Base-by-base conservation (phyloP, 2,888 invertebrate species). In the Lasius platythorax region DNA sequence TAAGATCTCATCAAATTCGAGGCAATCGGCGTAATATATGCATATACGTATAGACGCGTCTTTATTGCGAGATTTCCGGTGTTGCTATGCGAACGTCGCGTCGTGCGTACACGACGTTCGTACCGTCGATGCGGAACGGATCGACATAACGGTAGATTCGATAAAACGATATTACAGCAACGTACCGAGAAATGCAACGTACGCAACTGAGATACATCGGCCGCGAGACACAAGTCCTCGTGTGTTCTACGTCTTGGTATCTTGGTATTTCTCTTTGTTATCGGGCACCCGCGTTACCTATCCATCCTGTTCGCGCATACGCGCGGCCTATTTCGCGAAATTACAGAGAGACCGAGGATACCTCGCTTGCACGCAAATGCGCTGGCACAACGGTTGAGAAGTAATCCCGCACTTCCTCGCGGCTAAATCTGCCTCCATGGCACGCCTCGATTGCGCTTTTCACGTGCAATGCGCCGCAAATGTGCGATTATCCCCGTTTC, bases 141-240 rank as follows among this genome's bases (percentile, higher is more conserved):
- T 92, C 90, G 87, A 84, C 85, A 73, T 91, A 93, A 93, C 93
- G 92, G 93, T 92, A 92, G 90, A 92, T 92, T 81, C 90, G 87
- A 91, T 91, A 86, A 88, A 91, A 82, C 87, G 90, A 92, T 91
- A 91, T 90, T 87, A 86, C 76, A 70, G 68, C 64, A 56, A 37
- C 61, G 56, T 70, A 33, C 61, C 6, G 33, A 79, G 79, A 64
- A 23, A 61, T 58, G 56, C 72, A 23, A 37, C 23, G 37, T 72
- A 72, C 33, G 72, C 66, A 40, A 79, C 78, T 23, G 43, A 79
- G 79, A 66, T 28, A 50, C 61, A 28, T 12, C 9, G 61, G 46
- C 37, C 23, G 28, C 61, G 46, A 46, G 28, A 70, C 58, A 56
- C 58, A 37, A 70, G 79, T 78, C 79, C 37, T 63, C 61, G 37